These are phyloP conservation scores for Etia nguti DNA, from an alignment of 2,113 vertebrate genomes.

Conservation along the genomic window DNA sequence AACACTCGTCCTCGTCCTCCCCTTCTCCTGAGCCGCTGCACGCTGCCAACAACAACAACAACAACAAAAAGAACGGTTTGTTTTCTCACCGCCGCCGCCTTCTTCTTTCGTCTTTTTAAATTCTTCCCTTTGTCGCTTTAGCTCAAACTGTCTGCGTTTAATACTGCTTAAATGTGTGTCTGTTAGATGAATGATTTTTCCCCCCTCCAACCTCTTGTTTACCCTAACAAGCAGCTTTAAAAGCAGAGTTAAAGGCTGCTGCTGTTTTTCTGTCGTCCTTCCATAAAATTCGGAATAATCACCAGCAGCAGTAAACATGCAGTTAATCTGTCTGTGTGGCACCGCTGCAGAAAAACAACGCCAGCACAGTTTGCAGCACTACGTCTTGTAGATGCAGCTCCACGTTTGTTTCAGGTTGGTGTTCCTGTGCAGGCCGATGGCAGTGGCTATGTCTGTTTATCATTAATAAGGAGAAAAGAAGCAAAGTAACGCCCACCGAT, in stretches of 20 bases:
- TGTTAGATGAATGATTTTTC: neutral
- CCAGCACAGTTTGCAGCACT: neutral
- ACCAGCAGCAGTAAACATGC: neutral
- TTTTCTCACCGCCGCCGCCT: neutral
- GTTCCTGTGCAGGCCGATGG: neutral
- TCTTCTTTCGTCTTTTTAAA: neutral
- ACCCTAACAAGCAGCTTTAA: neutral
- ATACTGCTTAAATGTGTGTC: neutral
- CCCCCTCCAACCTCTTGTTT: neutral
- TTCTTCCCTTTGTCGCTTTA: neutral
- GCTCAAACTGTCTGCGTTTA: neutral
- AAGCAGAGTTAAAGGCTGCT: neutral
- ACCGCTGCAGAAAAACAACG: neutral
- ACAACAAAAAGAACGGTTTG: constrained; percentile 40
- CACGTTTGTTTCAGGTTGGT: neutral
- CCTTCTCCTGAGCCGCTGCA: constrained; percentile 79
- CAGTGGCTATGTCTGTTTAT: neutral
- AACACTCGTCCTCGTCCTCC: constrained; percentile 84
- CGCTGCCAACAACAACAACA: constrained; percentile 76
- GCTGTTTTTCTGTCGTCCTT: neutral
- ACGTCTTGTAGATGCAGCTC: neutral
- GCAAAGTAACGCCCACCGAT: neutral
- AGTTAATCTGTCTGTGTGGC: neutral
- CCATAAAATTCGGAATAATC: constrained; percentile 4
- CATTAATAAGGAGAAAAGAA: neutral